These are phyloP conservation scores for Dysidea cf. avara DNA, from an alignment of 37 sponge, comb jelly and placozoan genomes.

Conservation along the genomic window DNA sequence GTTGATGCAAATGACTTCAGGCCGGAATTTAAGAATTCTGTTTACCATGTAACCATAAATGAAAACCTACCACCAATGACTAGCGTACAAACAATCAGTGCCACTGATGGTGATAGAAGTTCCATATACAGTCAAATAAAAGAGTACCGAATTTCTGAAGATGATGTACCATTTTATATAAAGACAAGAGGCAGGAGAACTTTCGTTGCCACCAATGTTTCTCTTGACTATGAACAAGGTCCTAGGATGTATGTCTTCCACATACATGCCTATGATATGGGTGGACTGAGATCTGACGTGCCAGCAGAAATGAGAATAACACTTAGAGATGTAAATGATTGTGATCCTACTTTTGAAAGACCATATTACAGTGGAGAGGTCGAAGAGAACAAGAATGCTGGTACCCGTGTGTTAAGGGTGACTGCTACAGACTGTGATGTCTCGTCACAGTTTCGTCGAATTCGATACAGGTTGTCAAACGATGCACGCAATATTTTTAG, in stretches of 20 bases:
- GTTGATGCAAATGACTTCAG: constrained; percentile 53
- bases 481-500: constrained; percentile 13
- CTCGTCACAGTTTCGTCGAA: constrained; percentile 21
- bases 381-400: constrained; percentile 24
- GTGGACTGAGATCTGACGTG: constrained; percentile 42
- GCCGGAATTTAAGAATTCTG: constrained; percentile 35
- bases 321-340: constrained; percentile 63
- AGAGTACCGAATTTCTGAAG: constrained; percentile 38
- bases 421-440: constrained; percentile 41
- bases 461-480: constrained; percentile 18
- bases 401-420: constrained; percentile 20
- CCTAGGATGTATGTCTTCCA: constrained; percentile 32
- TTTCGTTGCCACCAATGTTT: constrained; percentile 31
- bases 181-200: constrained; percentile 9
- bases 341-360: constrained; percentile 29
- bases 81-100: constrained; percentile 15
- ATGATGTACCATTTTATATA: constrained; percentile 15
- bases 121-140: constrained; percentile 33
- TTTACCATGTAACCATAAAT: constrained; percentile 12
- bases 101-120: constrained; percentile 36
- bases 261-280: constrained; percentile 39
- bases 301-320: constrained; percentile 39
- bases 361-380: constrained; percentile 11
- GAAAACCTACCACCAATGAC: constrained; percentile 38
- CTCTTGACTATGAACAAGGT: constrained; percentile 52